Percentiles rank a stretch among this genome's conserved stretches.
Evolutionary conservation across 2,797 vertebrate genomes (phyloP).

Genomic region (Dendrocincla fuliginosa): DNA sequence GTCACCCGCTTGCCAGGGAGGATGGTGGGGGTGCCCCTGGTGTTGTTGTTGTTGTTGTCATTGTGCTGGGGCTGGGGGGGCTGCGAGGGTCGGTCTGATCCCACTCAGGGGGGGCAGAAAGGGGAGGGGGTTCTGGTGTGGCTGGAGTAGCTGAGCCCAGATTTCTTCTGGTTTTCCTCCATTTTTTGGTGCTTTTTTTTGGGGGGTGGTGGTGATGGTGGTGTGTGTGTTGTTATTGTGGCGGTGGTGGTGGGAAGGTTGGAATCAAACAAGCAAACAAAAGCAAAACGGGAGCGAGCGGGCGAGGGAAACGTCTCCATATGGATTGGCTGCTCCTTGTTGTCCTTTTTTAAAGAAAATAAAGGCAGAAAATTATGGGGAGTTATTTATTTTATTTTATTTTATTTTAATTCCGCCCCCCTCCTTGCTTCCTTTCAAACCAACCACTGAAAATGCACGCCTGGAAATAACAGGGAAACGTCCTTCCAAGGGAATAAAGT

Average conservation of each 20-base stretch:
- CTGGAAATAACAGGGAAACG: not conserved
- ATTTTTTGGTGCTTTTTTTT: not conserved
- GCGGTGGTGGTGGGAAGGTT: not conserved
- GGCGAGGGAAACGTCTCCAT: not conserved
- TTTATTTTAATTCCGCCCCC: not conserved
- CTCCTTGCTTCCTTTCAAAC: not conserved
- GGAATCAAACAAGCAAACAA: constrained; percentile 12
- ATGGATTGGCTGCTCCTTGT: not conserved
- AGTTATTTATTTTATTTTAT: not conserved
- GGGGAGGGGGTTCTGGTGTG: not conserved
- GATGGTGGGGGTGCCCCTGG: not conserved
- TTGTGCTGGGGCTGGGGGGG: not conserved
- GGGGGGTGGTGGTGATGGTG: not conserved
- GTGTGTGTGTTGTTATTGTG: not conserved
- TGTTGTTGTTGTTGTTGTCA: not conserved
- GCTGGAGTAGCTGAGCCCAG: not conserved
- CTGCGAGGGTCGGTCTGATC: not conserved
- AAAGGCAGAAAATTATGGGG: not conserved
- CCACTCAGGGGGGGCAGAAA: not conserved
- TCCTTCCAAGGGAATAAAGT: not conserved
- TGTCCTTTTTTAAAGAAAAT: constrained; percentile 17
- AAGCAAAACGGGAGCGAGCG: constrained; percentile 22
- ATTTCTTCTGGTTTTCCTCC: not conserved
- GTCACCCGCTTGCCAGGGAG: not conserved
- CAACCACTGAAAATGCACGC: not conserved